Percentiles rank a stretch among this genome's conserved stretches.
These are phyloP conservation scores for Polydrusus tereticollis DNA, from an alignment of 2,888 invertebrate genomes.

Conservation along the genomic window DNA sequence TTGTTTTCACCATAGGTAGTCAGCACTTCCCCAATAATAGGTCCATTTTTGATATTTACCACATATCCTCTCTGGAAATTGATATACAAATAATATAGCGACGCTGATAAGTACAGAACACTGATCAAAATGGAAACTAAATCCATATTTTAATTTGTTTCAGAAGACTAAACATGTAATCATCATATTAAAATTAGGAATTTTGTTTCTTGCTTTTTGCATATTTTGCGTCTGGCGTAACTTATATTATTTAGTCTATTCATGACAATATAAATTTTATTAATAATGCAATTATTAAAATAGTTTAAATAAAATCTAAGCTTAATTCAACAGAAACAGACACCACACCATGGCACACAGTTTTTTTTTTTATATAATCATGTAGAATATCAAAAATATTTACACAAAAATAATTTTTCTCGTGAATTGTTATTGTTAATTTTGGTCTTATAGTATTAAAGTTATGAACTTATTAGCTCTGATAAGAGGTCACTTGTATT, in stretches of 20 bases:
- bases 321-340: too few relatives aligned
- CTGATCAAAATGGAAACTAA: neutral
- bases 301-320: too few relatives aligned
- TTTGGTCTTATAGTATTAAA: neutral
- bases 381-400: neutral
- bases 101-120: neutral
- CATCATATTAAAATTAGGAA: too few relatives aligned
- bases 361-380: too few relatives aligned
- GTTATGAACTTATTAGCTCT: neutral
- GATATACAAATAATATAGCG: neutral
- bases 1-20: constrained; percentile 44
- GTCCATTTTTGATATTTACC: constrained; percentile 45
- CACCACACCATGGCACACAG: neutral
- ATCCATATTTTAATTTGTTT: neutral
- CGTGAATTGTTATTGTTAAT: neutral
- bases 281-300: too few relatives aligned
- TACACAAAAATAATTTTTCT: neutral
- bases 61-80: neutral
- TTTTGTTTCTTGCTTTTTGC: too few relatives aligned
- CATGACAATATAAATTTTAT: too few relatives aligned
- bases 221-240: too few relatives aligned
- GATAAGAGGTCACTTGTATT: neutral
- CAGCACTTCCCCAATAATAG: constrained; percentile 49
- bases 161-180: too few relatives aligned
- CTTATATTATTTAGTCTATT: too few relatives aligned